Conservation (phyloP, 2,113 vertebrate species). For the Isurus oxyrinchus region DNA sequence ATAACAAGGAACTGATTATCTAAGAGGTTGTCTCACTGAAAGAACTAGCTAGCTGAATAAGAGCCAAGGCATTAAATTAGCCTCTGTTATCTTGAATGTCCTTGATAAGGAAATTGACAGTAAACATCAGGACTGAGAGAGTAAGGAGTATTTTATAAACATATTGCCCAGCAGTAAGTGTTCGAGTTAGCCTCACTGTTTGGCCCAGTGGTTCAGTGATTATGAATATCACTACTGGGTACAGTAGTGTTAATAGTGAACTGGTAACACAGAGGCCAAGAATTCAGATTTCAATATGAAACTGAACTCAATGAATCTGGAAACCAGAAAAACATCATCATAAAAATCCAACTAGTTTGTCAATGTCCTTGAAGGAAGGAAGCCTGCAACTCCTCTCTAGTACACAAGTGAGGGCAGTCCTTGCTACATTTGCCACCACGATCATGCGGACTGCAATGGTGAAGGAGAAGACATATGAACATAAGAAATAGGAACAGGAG, state of each 20-base stretch:
- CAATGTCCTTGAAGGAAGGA: not conserved
- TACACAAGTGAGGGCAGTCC: not conserved
- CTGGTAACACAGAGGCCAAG: not conserved
- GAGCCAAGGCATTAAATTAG: not conserved
- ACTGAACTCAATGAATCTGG: not conserved
- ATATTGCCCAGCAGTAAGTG: not conserved
- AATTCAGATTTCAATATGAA: not conserved
- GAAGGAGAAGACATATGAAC: no score
- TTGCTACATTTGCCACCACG: no score
- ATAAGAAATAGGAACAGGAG: no score
- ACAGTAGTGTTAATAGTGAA: not conserved
- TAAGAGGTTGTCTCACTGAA: not conserved
- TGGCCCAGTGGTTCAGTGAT: no score
- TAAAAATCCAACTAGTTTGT: not conserved
- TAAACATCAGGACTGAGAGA: not conserved
- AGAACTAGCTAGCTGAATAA: not conserved
- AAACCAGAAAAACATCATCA: not conserved
- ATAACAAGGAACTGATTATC: not conserved
- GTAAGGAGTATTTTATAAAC: not conserved
- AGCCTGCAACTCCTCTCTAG: not conserved
- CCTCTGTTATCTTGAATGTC: not conserved
- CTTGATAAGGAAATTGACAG: not conserved
- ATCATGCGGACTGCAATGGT: no score
- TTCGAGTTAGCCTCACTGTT: not conserved
- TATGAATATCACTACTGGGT: not conserved